These are phyloP conservation scores for Pelobates cultripes DNA, from an alignment of 2,797 vertebrate genomes.

Conservation along the genomic window DNA sequence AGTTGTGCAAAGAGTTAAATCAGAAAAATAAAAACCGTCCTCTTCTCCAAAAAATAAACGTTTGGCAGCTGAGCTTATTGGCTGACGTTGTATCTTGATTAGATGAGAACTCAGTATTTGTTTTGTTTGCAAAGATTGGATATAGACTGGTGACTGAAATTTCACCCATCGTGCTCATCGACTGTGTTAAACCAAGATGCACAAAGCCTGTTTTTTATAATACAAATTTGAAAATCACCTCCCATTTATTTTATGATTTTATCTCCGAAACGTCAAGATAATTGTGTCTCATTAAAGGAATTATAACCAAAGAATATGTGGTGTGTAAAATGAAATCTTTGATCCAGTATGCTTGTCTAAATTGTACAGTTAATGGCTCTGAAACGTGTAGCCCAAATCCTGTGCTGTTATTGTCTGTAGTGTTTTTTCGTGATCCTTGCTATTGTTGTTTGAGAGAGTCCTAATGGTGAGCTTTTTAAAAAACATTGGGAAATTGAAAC, in stretches of 20 bases:
- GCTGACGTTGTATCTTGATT: conserved; percentile 34
- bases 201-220: conserved; percentile 31
- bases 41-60: not conserved
- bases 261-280: conserved; percentile 24
- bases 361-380: not conserved
- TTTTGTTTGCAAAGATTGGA: conserved; percentile 16
- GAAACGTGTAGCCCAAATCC: conserved; percentile 8
- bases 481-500: not conserved
- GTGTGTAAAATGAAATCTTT: conserved; percentile 6
- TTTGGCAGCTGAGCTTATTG: conserved; percentile 26
- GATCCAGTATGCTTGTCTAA: not conserved
- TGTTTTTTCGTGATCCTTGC: too few species aligned
- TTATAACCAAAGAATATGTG: conserved; percentile 22
- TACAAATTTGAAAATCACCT: conserved; percentile 12
- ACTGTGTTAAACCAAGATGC: not conserved
- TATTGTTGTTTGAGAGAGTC: too few species aligned
- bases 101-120: conserved; percentile 24
- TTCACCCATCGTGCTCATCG: not conserved
- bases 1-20: not conserved
- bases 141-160: conserved; percentile 12
- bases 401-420: conserved; percentile 9
- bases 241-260: conserved; percentile 27
- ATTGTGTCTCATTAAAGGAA: conserved; percentile 11
- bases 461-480: too few species aligned
- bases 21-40: not conserved